These are phyloP conservation scores for Adelphocoris suturalis DNA, from an alignment of 2,888 invertebrate genomes.

Conservation along the genomic window DNA sequence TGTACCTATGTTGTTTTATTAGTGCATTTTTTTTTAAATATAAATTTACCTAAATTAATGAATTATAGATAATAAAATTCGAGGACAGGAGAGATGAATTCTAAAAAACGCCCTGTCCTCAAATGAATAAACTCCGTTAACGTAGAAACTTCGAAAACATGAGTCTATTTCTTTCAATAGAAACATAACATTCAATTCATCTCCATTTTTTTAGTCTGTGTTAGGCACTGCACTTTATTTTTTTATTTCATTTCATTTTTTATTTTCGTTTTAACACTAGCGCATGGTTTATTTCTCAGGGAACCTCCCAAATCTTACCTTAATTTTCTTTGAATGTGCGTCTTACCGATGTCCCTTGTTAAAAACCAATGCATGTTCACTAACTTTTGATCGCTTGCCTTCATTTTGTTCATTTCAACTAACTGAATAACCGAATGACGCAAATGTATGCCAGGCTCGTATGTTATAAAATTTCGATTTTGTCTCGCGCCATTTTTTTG, in stretches of 20 bases:
- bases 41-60: no score
- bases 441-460: neutral
- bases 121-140: no score
- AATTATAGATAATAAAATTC: no score
- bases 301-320: neutral
- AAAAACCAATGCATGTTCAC: conserved; percentile 7
- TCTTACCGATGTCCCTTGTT: neutral
- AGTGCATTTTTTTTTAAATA: no score
- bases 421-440: neutral
- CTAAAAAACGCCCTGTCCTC: no score
- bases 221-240: conserved; percentile 14
- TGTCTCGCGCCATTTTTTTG: no score
- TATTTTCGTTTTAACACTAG: conserved; percentile 29
- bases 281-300: neutral
- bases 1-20: no score
- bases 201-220: neutral
- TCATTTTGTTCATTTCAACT: neutral
- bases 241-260: neutral
- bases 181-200: neutral
- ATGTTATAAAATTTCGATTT: neutral
- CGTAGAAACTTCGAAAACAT: no score
- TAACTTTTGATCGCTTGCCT: conserved; percentile 28
- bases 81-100: no score
- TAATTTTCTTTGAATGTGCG: neutral
- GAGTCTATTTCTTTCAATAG: no score